Conservation (phyloP, 1,140 invertebrate genomes). For the Saccostrea cuccullata region DNA sequence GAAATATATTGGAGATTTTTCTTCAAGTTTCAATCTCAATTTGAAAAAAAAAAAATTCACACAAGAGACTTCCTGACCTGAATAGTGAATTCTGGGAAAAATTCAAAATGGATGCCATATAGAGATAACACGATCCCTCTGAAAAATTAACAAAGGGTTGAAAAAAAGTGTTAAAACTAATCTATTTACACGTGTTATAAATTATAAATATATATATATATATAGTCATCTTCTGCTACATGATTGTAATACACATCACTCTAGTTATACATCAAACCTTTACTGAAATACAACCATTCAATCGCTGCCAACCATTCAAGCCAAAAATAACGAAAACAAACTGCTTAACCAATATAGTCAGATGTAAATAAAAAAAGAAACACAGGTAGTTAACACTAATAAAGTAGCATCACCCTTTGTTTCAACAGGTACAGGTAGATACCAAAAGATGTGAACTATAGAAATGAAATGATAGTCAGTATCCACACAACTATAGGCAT, state of each 20-base stretch:
- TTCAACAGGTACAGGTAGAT: neutral
- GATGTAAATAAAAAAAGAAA: neutral
- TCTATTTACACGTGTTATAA: conserved; percentile 15
- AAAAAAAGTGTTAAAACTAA: neutral
- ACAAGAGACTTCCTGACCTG: neutral
- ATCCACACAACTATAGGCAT: neutral
- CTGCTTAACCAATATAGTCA: neutral
- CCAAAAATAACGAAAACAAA: neutral
- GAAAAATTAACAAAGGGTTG: neutral
- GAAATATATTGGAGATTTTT: neutral
- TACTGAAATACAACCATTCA: conserved; percentile 28
- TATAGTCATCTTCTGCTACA: neutral
- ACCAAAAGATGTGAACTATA: neutral
- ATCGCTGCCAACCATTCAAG: neutral
- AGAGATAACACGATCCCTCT: neutral
- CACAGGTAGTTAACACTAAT: neutral
- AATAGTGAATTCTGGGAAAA: neutral
- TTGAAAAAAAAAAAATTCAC: neutral
- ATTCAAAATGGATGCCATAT: neutral
- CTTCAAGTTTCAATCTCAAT: neutral
- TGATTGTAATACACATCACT: neutral
- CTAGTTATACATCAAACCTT: neutral
- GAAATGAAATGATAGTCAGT: neutral
- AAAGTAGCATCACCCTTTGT: neutral
- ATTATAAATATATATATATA: conserved; percentile 25